These are phyloP conservation scores for Nudaria mundana DNA, from an alignment of 2,888 invertebrate genomes.

Conservation along the genomic window DNA sequence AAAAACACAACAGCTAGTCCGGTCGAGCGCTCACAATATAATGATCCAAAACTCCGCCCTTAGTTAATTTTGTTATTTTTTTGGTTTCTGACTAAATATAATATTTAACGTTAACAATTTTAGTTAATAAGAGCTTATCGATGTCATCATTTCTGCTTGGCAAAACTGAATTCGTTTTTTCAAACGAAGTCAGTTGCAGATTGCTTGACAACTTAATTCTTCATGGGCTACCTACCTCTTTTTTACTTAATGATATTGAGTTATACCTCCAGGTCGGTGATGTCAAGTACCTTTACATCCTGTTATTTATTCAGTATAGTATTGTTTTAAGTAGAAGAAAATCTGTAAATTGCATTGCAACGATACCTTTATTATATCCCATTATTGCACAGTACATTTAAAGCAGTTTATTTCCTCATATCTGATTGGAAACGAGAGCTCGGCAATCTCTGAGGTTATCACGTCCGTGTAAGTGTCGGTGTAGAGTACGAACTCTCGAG, in stretches of 20 bases:
- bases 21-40: slow-evolving; percentile 62
- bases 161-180: slow-evolving; percentile 25
- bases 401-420: slow-evolving; percentile 29
- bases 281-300: no score
- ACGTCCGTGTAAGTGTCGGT: slow-evolving; percentile 32
- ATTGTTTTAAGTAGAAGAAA: slow-evolving; percentile 51
- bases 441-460: slow-evolving; percentile 28
- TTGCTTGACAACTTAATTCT: slow-evolving; percentile 31
- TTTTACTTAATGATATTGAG: slow-evolving; percentile 26
- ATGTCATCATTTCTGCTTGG: slow-evolving; percentile 47
- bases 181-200: slow-evolving; percentile 17
- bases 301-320: slow-evolving; percentile 29
- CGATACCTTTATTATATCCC: slow-evolving; percentile 64
- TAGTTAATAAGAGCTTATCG: slow-evolving; percentile 35
- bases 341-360: slow-evolving; percentile 55
- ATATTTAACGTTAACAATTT: slow-evolving; percentile 41
- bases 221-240: slow-evolving; percentile 24
- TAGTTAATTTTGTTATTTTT: slow-evolving; percentile 57
- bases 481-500: slow-evolving; percentile 41
- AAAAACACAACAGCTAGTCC: slow-evolving; percentile 62
- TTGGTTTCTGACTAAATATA: slow-evolving; percentile 42
- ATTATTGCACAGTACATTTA: slow-evolving; percentile 35
- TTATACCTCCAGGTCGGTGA: slow-evolving; percentile 17
- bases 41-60: slow-evolving; percentile 68
- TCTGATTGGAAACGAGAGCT: slow-evolving; percentile 34